phyloP scores from a whole-genome alignment of 2,113 vertebrate genomes.

The Barbus barbus region DNA sequence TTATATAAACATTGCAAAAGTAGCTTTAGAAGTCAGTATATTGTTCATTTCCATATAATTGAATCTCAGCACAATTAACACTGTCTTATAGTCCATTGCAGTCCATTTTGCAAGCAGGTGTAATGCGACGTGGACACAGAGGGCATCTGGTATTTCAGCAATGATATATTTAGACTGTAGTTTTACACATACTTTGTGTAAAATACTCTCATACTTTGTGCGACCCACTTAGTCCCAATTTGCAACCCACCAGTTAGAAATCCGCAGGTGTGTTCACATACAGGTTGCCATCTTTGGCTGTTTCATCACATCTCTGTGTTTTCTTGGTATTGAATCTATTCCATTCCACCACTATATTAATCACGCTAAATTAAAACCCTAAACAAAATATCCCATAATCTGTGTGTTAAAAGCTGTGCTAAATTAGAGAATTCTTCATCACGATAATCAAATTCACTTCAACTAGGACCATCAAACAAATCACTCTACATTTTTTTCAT shows the following conservation, averaged over 20 bases:
- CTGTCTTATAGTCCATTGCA: neutral
- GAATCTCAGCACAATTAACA: neutral
- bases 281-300: neutral
- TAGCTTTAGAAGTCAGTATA: neutral
- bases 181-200: no score
- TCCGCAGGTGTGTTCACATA: neutral
- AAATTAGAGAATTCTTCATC: neutral
- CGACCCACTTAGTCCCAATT: no score
- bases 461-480: neutral
- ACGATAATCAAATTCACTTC: neutral
- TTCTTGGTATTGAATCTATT: neutral
- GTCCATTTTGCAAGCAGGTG: neutral
- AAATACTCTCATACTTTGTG: no score
- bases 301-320: neutral
- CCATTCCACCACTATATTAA: neutral
- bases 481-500: neutral
- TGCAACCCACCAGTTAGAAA: no score
- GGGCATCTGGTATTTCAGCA: neutral
- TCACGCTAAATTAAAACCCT: neutral
- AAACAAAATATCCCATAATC: neutral
- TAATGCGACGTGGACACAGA: neutral
- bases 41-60: neutral
- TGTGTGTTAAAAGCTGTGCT: no score
- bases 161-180: neutral
- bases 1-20: neutral